Conservation (phyloP, 2,113 vertebrate species). For the Cyprinodon tularosa region DNA sequence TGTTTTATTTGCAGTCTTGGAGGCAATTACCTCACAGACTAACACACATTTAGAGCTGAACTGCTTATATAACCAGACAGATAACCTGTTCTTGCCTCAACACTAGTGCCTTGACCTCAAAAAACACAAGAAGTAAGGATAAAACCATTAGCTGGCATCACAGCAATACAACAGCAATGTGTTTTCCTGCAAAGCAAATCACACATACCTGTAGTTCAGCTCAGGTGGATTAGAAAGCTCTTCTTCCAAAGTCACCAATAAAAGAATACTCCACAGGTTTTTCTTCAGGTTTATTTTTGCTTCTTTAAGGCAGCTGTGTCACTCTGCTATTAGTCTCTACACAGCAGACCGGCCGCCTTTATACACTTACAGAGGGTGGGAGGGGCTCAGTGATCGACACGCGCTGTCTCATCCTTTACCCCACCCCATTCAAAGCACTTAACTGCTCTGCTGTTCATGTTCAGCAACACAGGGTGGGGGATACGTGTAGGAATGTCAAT, state of each 20-base stretch:
- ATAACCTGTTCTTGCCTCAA: conserved; percentile 67
- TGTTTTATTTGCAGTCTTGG: conserved; percentile 30
- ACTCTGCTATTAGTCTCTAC: conserved; percentile 83
- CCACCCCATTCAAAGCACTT: conserved; percentile 47
- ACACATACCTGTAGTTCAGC: conserved; percentile 79
- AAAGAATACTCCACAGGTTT: conserved; percentile 77
- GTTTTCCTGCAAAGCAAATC: conserved; percentile 13
- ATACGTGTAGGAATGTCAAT: conserved; percentile 11
- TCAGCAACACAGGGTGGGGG: conserved; percentile 18
- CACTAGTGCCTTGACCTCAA: conserved; percentile 71
- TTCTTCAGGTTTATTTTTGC: conserved; percentile 66
- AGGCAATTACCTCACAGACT: conserved; percentile 26
- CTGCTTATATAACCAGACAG: conserved; percentile 71
- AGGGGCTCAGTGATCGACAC: conserved; percentile 75
- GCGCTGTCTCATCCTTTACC: conserved; percentile 63
- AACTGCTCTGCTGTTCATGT: conserved; percentile 19
- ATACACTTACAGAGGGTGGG: conserved; percentile 82
- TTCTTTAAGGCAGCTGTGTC: conserved; percentile 78
- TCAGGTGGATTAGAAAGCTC: conserved; percentile 62
- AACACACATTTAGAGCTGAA: conserved; percentile 50
- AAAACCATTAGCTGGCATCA: conserved; percentile 63
- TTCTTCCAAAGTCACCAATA: conserved; percentile 55
- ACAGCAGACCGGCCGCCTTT: conserved; percentile 78
- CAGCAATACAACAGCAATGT: conserved; percentile 32
- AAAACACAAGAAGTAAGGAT: conserved; percentile 52